Evolutionary conservation across 2,797 vertebrate genomes (phyloP).

Genomic region (Chrysocyon brachyurus): DNA sequence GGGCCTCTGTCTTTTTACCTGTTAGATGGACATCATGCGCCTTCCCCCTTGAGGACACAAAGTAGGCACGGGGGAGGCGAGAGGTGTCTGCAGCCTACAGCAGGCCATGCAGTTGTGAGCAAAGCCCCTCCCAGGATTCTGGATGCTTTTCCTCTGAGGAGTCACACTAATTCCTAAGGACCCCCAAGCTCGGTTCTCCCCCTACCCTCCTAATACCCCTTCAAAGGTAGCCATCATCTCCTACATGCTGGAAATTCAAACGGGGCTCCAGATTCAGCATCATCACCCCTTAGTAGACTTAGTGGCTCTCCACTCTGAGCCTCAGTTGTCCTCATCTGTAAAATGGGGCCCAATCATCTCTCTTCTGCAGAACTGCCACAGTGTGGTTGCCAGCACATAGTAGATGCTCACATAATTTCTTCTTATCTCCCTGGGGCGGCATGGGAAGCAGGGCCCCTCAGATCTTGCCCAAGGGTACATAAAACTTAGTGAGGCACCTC

Average conservation of each 20-base stretch:
- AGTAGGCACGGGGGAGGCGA: fast-evolving
- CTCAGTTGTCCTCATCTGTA: background rate
- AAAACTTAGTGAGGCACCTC: background rate
- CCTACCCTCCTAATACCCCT: background rate
- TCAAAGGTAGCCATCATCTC: background rate
- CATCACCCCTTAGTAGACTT: fast-evolving
- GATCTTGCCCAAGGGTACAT: background rate
- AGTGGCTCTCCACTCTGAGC: background rate
- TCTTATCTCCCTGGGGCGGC: background rate
- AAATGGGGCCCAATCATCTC: background rate
- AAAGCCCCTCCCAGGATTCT: background rate
- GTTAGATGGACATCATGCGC: background rate
- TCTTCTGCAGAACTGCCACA: background rate
- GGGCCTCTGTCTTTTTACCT: background rate
- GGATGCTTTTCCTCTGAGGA: background rate
- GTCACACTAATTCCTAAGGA: background rate
- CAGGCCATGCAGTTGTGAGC: background rate
- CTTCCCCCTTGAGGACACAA: background rate
- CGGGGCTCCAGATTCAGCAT: background rate
- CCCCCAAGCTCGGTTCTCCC: background rate
- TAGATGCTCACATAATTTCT: fast-evolving
- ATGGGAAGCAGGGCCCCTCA: fast-evolving
- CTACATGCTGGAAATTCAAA: fast-evolving
- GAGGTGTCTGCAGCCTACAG: fast-evolving
- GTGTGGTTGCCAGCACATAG: fast-evolving